A percentile compares a stretch with the other conserved stretches of the same genome.
Evolutionary conservation across 2,797 vertebrate genomes (phyloP).

Genomic region (Tapera naevia): DNA sequence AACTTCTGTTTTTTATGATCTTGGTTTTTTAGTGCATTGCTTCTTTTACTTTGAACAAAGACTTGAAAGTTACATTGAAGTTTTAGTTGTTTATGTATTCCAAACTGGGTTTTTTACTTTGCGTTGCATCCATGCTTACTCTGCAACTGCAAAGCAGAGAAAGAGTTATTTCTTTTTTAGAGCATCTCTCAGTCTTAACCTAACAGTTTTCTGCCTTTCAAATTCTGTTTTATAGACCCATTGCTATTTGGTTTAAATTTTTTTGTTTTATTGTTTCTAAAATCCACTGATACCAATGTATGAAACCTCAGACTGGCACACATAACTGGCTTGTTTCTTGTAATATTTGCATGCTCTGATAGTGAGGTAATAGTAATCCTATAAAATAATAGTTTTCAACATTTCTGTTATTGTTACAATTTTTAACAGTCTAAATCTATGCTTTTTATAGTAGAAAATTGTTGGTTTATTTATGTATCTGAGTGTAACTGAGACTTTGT

Average conservation of each 20-base stretch:
- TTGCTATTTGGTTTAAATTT: background rate
- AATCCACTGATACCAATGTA: background rate
- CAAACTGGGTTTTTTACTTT: background rate
- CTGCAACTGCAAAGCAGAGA: too few species aligned
- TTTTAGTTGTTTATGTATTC: too few species aligned
- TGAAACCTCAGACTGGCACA: background rate
- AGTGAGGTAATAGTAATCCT: background rate
- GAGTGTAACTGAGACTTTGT: background rate
- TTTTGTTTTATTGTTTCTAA: background rate
- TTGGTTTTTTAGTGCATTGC: background rate
- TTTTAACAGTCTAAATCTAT: background rate
- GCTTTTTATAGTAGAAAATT: fast-evolving
- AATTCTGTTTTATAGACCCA: background rate
- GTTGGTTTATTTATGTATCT: background rate
- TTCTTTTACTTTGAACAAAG: too few species aligned
- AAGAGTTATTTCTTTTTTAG: too few species aligned
- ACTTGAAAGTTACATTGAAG: too few species aligned
- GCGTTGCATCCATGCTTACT: background rate
- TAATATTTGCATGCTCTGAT: background rate
- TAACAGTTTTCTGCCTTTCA: background rate
- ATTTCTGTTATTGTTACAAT: background rate
- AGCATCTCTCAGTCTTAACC: background rate
- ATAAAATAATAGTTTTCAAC: background rate
- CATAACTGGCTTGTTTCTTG: background rate
- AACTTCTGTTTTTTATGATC: background rate